These are phyloP conservation scores for Glareola pratincola DNA, from an alignment of 2,113 vertebrate genomes.

Conservation along the genomic window DNA sequence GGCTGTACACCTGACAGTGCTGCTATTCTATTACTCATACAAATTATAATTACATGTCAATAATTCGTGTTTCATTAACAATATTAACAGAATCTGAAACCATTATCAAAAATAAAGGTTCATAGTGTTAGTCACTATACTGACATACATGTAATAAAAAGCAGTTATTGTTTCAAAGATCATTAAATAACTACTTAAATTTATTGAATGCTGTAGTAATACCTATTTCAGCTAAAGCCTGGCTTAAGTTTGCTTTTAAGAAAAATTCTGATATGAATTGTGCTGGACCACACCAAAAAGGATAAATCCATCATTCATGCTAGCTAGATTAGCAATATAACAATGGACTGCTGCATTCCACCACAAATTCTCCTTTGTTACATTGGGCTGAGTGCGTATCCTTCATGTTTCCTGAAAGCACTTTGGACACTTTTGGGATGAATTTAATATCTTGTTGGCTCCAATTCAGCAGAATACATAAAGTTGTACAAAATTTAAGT, in stretches of 20 bases:
- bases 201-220: background rate
- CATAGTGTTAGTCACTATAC: background rate
- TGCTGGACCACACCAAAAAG: background rate
- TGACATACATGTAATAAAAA: background rate
- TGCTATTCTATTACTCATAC: background rate
- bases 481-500: background rate
- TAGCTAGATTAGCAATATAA: background rate
- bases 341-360: background rate
- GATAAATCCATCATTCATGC: background rate
- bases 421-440: background rate
- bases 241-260: background rate
- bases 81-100: background rate
- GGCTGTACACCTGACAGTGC: background rate
- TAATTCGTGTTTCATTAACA: background rate
- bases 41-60: background rate
- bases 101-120: background rate
- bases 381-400: background rate
- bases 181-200: background rate
- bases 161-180: background rate
- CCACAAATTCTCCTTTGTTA: background rate
- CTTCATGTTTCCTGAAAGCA: background rate
- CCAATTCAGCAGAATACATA: background rate
- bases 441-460: background rate
- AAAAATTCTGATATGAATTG: background rate
- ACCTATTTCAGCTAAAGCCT: background rate